A percentile compares a stretch with the other conserved stretches of the same genome.
These are phyloP conservation scores for Melinopterus prodromus DNA, from an alignment of 2,888 invertebrate genomes.

Conservation along the genomic window DNA sequence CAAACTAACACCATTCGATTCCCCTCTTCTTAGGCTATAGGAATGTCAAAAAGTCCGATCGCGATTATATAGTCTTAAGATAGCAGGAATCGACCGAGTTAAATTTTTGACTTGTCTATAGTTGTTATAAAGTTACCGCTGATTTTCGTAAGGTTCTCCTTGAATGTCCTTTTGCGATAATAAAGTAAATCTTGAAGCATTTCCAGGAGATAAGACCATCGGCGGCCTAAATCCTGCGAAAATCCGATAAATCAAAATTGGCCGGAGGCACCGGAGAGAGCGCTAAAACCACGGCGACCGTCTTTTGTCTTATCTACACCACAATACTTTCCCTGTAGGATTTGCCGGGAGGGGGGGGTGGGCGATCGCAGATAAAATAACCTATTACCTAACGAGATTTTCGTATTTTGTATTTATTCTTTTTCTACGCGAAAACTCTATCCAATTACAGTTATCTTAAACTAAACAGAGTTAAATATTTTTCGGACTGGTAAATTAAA, in stretches of 20 bases:
- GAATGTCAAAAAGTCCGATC: too few relatives aligned
- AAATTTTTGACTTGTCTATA: too few relatives aligned
- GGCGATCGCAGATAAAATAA: not conserved
- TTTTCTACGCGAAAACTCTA: not conserved
- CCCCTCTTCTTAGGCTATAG: too few relatives aligned
- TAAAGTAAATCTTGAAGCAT: conserved; percentile 12
- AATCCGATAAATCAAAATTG: conserved; percentile 24
- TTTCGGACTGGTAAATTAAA: not conserved
- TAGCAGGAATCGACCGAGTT: too few relatives aligned
- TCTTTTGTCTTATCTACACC: conserved; percentile 20
- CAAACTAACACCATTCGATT: too few relatives aligned
- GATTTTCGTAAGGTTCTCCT: not conserved
- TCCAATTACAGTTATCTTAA: not conserved
- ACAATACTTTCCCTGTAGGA: conserved; percentile 21
- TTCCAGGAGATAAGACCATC: conserved; percentile 11
- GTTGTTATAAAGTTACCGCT: too few relatives aligned
- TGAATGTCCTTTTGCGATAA: not conserved
- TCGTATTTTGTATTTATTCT: not conserved
- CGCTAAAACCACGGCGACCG: conserved; percentile 14
- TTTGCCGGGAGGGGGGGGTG: not conserved
- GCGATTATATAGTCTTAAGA: too few relatives aligned
- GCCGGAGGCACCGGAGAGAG: not conserved
- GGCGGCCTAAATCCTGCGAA: conserved; percentile 6
- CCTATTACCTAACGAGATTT: not conserved
- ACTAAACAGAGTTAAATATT: not conserved